Evolutionary conservation across 64 coral and sea anemone species (phyloP), one percentile per base, ranked within the genome.

Genomic region (Stichodactyla mertensii): DNA sequence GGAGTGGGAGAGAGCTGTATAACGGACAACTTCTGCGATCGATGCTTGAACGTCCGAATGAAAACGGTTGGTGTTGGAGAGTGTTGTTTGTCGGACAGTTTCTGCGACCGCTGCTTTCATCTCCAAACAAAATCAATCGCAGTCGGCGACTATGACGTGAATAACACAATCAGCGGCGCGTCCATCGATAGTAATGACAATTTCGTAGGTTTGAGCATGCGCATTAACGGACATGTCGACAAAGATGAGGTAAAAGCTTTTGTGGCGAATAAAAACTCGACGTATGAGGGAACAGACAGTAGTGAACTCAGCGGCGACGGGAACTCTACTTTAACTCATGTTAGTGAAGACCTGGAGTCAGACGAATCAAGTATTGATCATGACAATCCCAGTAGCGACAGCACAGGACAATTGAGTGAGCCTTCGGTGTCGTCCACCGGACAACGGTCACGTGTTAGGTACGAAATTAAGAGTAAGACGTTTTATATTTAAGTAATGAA

Each of bases 371-470:
- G 91, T 77, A 97, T 97, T 71, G 94, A 97, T 61, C 91, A 97
- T 54, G 94, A 97, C 60, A 97, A 97, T 26, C 91, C 91, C 9
- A 97, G 94, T 84, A 97, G 94, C 27, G 94, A 97, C 70, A 97
- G 91, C 51, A 61, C 91, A 51, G 91, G 94, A 53, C 94, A 97
- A 54, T 79, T 92, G 59, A 97, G 94, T 78, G 94, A 97, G 64
- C 61, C 71, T 28, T 67, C 74, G n/a, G 88, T 87, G 18, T 85
- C 78, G 16, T 74, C 91, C 61, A 85, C 26, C 56, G 57, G 83
- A 11, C 83, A 85, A 2, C 83, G 55, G 83, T 28, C 83, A 24
- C 85, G 74, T 54, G 64, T 52, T 93, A 97, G 94, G 94, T 97
- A 97, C 86, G 91, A 79, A 11, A 77, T 77, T n/a, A 55, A 28